These are phyloP conservation scores for Eilema depressum DNA, from an alignment of 2,888 invertebrate genomes.

Conservation along the genomic window DNA sequence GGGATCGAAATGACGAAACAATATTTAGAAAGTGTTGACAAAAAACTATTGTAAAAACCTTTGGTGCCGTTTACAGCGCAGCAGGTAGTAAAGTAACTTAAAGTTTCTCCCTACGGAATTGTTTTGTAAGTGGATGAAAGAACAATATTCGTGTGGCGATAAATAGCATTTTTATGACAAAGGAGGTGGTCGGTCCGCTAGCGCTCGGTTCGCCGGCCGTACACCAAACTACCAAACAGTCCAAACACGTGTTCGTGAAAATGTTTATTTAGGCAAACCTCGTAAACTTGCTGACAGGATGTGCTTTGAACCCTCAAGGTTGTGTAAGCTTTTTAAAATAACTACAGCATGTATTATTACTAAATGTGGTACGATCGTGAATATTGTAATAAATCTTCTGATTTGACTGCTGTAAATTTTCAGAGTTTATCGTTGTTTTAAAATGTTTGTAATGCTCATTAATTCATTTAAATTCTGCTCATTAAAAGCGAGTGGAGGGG, in stretches of 20 bases:
- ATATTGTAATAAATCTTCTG: conserved; percentile 1
- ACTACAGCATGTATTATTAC: not conserved
- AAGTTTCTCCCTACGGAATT: conserved; percentile 60
- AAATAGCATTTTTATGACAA: conserved; percentile 71
- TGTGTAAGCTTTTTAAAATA: conserved; percentile 59
- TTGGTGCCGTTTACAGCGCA: conserved; percentile 66
- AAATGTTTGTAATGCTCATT: not conserved
- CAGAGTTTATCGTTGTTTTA: not conserved
- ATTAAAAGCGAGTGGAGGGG: not conserved
- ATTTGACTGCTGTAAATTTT: not conserved
- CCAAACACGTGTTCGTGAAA: conserved; percentile 77
- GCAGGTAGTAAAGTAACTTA: conserved; percentile 72
- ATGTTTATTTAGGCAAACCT: conserved; percentile 84
- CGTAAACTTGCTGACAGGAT: conserved; percentile 82
- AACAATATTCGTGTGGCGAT: conserved; percentile 73
- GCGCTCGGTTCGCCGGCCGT: conserved; percentile 43
- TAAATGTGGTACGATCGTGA: not conserved
- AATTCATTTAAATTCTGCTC: too few relatives aligned
- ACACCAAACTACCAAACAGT: conserved; percentile 73
- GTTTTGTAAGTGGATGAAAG: conserved; percentile 68
- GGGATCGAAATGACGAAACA: conserved; percentile 64
- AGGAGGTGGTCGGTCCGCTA: conserved; percentile 45
- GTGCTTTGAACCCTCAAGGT: conserved; percentile 84
- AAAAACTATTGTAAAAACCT: conserved; percentile 70
- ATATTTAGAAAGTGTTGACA: conserved; percentile 73